Conservation (phyloP, 2,113 vertebrate species). For the Apodemus speciosus region DNA sequence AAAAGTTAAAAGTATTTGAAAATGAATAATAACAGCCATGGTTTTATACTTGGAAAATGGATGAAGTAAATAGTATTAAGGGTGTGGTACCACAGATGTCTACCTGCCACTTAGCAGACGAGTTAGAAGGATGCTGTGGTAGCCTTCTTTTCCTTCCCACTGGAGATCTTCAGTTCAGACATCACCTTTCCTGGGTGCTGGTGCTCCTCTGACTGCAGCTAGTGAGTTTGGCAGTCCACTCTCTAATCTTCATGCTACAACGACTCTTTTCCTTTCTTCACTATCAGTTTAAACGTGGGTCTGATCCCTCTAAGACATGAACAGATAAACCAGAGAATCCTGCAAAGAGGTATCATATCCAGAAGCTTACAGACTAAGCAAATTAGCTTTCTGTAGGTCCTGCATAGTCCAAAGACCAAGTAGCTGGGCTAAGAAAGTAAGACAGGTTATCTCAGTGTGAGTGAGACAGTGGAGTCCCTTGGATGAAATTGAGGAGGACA, state of each 20-base stretch:
- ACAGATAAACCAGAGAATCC: background rate
- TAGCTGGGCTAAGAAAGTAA: background rate
- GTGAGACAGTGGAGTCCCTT: background rate
- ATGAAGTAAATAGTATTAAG: background rate
- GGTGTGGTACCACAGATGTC: background rate
- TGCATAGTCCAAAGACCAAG: background rate
- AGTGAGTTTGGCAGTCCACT: background rate
- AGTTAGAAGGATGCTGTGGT: too few relatives aligned
- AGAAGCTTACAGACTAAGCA: background rate
- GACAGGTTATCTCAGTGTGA: too few relatives aligned
- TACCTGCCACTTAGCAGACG: background rate
- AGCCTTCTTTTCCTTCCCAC: background rate
- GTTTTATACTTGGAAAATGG: background rate
- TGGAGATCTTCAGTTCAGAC: background rate
- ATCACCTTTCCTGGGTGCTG: background rate
- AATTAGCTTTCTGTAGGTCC: background rate
- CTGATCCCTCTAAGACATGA: background rate
- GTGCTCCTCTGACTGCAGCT: background rate
- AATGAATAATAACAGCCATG: background rate
- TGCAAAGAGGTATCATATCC: background rate
- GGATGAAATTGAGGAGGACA: background rate
- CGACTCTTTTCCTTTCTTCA: background rate
- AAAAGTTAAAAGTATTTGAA: background rate
- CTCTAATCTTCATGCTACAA: background rate
- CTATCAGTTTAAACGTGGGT: background rate